phyloP scores from a whole-genome alignment of 2,888 invertebrate genomes.

The Dryococelus australis region DNA sequence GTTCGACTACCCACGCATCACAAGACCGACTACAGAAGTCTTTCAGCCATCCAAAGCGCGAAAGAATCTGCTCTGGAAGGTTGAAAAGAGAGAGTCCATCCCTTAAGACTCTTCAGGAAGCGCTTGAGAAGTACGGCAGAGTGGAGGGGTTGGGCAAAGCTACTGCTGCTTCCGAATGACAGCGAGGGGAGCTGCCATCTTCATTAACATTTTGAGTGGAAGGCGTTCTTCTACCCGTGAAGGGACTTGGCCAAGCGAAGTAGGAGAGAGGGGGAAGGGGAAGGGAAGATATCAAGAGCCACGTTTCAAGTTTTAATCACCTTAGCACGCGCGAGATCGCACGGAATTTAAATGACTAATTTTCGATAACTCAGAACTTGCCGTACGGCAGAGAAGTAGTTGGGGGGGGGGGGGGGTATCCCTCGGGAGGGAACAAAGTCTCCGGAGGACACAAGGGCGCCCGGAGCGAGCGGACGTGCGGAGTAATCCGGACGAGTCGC shows the following conservation, averaged over 20 bases:
- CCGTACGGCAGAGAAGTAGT: neutral
- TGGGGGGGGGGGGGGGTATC: neutral
- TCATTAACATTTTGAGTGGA: constrained; percentile 16
- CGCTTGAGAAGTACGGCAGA: too few species aligned
- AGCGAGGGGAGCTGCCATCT: neutral
- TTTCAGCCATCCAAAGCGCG: too few species aligned
- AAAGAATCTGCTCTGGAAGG: too few species aligned
- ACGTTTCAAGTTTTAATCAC: constrained; percentile 5
- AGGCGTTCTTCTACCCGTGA: neutral
- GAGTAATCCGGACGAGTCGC: neutral
- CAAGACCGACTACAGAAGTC: too few species aligned
- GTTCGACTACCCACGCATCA: too few species aligned
- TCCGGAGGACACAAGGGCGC: neutral
- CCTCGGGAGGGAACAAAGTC: neutral
- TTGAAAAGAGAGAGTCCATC: neutral
- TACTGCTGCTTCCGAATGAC: neutral
- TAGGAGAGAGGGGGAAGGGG: neutral
- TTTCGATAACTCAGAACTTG: neutral
- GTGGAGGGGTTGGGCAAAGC: neutral
- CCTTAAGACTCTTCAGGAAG: neutral
- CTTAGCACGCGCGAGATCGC: neutral
- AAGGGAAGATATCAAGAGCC: neutral
- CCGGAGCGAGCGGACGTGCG: too few species aligned
- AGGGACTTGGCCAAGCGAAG: neutral
- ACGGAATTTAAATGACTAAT: constrained; percentile 9